These are phyloP conservation scores for Troides oblongomaculatus DNA, from an alignment of 2,888 invertebrate genomes.

Conservation along the genomic window DNA sequence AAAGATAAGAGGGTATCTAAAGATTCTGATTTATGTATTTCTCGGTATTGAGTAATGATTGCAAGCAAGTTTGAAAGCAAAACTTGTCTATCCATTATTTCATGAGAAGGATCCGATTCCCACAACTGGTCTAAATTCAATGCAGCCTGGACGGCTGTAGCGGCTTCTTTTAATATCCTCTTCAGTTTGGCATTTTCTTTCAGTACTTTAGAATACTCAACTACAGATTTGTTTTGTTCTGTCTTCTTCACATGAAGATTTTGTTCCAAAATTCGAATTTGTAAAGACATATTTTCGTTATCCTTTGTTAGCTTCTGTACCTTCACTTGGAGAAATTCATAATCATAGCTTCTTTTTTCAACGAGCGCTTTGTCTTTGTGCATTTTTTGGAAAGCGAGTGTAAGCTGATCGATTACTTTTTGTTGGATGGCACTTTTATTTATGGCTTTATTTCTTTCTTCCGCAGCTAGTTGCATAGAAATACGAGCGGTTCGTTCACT, in stretches of 20 bases:
- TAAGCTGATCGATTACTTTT: conserved; percentile 82
- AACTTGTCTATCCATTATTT: conserved; percentile 68
- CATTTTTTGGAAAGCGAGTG: conserved; percentile 77
- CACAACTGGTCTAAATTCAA: conserved; percentile 75
- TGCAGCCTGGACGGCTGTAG: conserved; percentile 80
- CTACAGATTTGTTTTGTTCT: conserved; percentile 69
- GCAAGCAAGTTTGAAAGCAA: conserved; percentile 79
- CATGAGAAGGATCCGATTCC: conserved; percentile 52
- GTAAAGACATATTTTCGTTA: conserved; percentile 68
- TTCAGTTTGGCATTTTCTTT: conserved; percentile 79
- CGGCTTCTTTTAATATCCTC: conserved; percentile 81
- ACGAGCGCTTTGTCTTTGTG: conserved; percentile 67
- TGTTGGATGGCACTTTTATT: conserved; percentile 82
- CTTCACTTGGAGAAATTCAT: conserved; percentile 61
- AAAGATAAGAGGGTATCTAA: conserved; percentile 72
- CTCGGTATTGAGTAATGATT: conserved; percentile 70
- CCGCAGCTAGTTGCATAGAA: conserved; percentile 79
- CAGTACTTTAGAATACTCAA: conserved; percentile 68
- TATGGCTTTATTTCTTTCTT: conserved; percentile 83
- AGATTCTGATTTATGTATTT: conserved; percentile 62
- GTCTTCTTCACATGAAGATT: conserved; percentile 75
- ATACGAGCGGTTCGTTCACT: conserved; percentile 76
- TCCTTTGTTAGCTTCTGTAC: conserved; percentile 65
- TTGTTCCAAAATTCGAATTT: conserved; percentile 77
- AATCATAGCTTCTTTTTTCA: conserved; percentile 63